Evolutionary conservation across 2,888 invertebrate species (phyloP).

Genomic region (Sepioteuthis lessoniana): DNA sequence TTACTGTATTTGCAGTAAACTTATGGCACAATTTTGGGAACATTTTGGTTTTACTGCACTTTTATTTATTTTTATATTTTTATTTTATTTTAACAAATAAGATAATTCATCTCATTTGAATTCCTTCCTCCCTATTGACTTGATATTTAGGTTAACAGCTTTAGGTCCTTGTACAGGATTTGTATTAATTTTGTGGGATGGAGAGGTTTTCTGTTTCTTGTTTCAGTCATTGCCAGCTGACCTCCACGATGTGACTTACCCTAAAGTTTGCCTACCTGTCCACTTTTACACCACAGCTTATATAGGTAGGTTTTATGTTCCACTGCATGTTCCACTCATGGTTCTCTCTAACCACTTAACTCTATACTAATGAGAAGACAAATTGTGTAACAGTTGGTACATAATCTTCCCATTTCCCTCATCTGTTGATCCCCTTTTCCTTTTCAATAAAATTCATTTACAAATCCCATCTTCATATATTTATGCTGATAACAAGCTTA

Average conservation of each 20-base stretch:
- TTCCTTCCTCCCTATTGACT: neutral
- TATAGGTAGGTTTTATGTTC: constrained; percentile 47
- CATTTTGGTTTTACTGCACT: neutral
- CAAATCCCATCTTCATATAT: neutral
- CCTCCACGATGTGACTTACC: constrained; percentile 41
- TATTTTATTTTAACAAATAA: neutral
- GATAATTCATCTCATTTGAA: constrained; percentile 16
- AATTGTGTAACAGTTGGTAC: neutral
- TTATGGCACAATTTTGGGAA: neutral
- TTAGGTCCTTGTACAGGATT: neutral
- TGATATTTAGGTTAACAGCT: neutral
- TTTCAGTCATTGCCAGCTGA: constrained; percentile 45
- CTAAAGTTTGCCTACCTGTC: constrained; percentile 47
- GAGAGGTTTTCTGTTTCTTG: constrained; percentile 47
- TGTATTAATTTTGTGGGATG: constrained; percentile 42
- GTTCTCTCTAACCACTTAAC: constrained; percentile 43
- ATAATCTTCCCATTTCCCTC: neutral
- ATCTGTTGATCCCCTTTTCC: neutral
- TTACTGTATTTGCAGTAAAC: neutral
- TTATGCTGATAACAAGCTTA: neutral
- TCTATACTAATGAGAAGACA: neutral
- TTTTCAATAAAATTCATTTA: neutral
- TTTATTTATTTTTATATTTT: neutral
- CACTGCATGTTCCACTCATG: constrained; percentile 46
- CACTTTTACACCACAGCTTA: constrained; percentile 45